Conservation (phyloP, 2,888 invertebrate genomes). For the Rhingia campestris region DNA sequence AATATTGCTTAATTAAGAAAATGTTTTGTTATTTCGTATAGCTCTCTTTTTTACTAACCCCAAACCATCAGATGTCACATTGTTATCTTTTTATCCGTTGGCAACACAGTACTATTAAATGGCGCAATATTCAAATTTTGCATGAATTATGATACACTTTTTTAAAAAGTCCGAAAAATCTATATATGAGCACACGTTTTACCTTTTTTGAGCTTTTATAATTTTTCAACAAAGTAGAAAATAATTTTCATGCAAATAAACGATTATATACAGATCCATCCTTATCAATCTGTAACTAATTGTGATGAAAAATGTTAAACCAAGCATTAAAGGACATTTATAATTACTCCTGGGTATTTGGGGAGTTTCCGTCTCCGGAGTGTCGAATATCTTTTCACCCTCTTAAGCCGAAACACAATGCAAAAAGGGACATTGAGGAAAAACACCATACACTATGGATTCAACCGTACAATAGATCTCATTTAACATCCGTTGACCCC, state of each 20-base stretch:
- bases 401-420: background rate
- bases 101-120: no score
- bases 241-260: background rate
- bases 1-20: no score
- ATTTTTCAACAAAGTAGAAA: no score
- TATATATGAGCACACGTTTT: no score
- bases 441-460: background rate
- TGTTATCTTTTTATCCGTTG: no score
- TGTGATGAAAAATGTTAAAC: conserved; percentile 38
- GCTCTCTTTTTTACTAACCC: no score
- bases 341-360: conserved; percentile 63
- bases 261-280: background rate
- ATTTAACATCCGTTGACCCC: conserved; percentile 42
- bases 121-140: no score
- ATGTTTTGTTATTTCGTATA: no score
- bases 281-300: conserved; percentile 26
- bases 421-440: conserved; percentile 20
- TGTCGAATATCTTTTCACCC: conserved; percentile 12
- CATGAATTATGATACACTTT: no score
- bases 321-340: conserved; percentile 52
- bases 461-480: conserved; percentile 11
- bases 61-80: no score
- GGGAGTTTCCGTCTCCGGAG: conserved; percentile 23
- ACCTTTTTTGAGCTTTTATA: no score
- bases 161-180: no score